Evolutionary conservation across 2,113 vertebrate genomes (phyloP).

Genomic region (Esox niger): DNA sequence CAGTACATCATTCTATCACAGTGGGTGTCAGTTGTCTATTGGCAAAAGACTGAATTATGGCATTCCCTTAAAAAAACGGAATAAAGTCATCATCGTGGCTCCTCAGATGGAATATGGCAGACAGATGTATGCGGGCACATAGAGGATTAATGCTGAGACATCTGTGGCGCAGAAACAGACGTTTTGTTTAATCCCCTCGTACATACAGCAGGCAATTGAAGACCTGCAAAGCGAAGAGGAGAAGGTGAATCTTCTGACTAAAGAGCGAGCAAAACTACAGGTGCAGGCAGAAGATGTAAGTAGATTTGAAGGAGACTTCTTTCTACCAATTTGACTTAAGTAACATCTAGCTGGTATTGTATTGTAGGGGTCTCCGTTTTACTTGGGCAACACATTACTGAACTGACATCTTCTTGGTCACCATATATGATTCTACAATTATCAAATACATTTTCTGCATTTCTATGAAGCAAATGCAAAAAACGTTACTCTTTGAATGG

Average conservation of each 20-base stretch:
- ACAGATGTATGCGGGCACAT: constrained; percentile 32
- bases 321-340: constrained; percentile 1
- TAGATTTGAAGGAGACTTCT: background rate
- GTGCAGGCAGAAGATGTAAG: constrained; percentile 69
- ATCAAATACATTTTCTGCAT: no score
- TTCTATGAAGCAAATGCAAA: no score
- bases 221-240: constrained; percentile 75
- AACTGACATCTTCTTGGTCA: no score
- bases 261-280: constrained; percentile 71
- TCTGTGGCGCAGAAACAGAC: constrained; percentile 40
- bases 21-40: background rate
- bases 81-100: constrained; percentile 29
- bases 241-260: constrained; percentile 72
- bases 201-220: constrained; percentile 68
- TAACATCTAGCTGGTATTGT: background rate
- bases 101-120: constrained; percentile 42
- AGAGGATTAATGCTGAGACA: constrained; percentile 35
- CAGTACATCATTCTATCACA: background rate
- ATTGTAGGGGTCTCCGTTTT: no score
- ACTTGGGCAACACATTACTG: no score
- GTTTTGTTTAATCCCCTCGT: constrained; percentile 25
- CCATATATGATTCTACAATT: no score
- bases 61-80: constrained; percentile 22
- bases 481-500: no score
- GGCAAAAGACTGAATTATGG: constrained; percentile 17